phyloP scores from a whole-genome alignment of 2,113 vertebrate genomes.

The Peromyscus polionotus region DNA sequence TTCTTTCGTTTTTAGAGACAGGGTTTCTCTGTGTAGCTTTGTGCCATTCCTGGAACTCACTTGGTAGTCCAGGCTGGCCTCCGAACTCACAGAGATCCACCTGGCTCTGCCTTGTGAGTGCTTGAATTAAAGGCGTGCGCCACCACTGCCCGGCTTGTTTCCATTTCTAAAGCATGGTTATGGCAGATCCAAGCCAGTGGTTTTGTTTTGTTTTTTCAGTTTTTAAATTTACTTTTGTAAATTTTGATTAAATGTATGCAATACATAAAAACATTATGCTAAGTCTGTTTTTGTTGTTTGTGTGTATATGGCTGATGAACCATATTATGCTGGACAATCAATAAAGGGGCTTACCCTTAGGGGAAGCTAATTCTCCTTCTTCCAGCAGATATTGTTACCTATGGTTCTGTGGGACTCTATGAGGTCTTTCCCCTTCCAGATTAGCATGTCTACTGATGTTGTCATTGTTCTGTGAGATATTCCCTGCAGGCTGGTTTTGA shows the following conservation, averaged over 20 bases:
- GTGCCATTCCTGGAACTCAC: too few relatives aligned
- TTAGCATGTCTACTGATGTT: neutral
- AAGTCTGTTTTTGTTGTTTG: neutral
- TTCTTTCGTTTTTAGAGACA: too few relatives aligned
- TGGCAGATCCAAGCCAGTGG: neutral
- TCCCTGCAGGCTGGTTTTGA: conserved; percentile 44
- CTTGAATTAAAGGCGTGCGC: too few relatives aligned
- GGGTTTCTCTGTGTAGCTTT: too few relatives aligned
- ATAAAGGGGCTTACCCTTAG: neutral
- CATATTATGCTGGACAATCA: neutral
- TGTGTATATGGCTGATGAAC: neutral
- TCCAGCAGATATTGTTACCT: neutral
- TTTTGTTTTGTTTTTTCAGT: neutral
- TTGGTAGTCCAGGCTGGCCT: too few relatives aligned
- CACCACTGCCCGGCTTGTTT: neutral
- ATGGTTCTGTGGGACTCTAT: neutral
- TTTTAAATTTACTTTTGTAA: neutral
- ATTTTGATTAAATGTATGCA: neutral
- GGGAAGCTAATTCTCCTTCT: neutral
- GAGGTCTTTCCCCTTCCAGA: neutral
- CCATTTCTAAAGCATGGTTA: conserved; percentile 49
- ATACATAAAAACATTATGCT: neutral
- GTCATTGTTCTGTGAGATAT: neutral
- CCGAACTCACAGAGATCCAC: too few relatives aligned
- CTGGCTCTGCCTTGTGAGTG: too few relatives aligned